These are phyloP conservation scores for Cichlasoma orientale DNA, from an alignment of 2,797 vertebrate species.

Conservation along the genomic window DNA sequence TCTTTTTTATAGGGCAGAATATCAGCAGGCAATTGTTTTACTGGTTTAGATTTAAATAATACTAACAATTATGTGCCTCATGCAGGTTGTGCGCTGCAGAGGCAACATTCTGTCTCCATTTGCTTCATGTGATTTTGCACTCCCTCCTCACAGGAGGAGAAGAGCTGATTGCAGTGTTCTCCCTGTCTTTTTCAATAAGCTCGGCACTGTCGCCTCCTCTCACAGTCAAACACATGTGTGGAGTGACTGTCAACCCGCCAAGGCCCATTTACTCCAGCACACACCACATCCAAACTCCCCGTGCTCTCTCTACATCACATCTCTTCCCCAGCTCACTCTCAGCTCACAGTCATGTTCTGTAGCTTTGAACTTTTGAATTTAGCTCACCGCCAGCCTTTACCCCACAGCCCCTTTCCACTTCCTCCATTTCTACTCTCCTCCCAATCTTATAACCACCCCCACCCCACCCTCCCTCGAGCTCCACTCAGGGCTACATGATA, in stretches of 20 bases:
- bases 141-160: constrained; percentile 58
- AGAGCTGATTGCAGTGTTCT: constrained; percentile 72
- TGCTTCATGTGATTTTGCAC: constrained; percentile 62
- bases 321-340: constrained; percentile 46
- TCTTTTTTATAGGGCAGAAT: neutral
- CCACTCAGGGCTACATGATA: constrained; percentile 69
- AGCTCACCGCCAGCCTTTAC: constrained; percentile 65
- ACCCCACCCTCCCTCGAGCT: constrained; percentile 47
- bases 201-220: constrained; percentile 60
- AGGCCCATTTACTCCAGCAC: constrained; percentile 57
- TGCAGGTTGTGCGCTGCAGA: constrained; percentile 23
- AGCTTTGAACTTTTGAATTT: constrained; percentile 70
- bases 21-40: constrained; percentile 6
- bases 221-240: constrained; percentile 63
- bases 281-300: constrained; percentile 50
- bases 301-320: constrained; percentile 42
- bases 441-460: constrained; percentile 44
- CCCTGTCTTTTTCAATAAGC: constrained; percentile 69
- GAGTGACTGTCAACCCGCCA: constrained; percentile 70
- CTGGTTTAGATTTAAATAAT: constrained; percentile 13
- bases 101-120: constrained; percentile 33
- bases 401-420: constrained; percentile 43
- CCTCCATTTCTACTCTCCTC: constrained; percentile 36
- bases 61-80: constrained; percentile 11
- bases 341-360: constrained; percentile 57